phyloP scores from a whole-genome alignment of 2,797 vertebrate species.

The Tenualosa ilisha region DNA sequence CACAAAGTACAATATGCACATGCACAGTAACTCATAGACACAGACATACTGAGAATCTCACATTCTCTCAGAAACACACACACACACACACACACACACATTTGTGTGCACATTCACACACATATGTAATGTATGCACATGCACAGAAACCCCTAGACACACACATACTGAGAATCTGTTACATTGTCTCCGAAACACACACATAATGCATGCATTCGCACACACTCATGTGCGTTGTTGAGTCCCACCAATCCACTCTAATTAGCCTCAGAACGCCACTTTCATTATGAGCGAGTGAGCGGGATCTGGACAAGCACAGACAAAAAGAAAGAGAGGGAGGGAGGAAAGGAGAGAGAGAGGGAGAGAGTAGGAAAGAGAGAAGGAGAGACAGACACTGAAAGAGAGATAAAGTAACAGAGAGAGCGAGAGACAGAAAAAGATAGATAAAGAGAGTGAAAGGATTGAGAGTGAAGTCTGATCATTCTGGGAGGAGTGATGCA shows the following conservation, averaged over 20 bases:
- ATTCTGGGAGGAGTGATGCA: constrained; percentile 20
- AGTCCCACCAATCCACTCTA: not conserved
- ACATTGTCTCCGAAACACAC: not conserved
- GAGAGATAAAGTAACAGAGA: not conserved
- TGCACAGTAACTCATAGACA: too few species aligned
- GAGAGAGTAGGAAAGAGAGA: not conserved
- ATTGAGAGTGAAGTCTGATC: not conserved
- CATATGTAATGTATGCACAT: too few species aligned
- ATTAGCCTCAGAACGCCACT: not conserved
- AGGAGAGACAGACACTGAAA: not conserved
- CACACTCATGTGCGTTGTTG: not conserved
- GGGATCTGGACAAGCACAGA: not conserved
- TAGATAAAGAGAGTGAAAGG: not conserved
- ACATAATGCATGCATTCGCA: not conserved
- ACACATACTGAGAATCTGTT: not conserved
- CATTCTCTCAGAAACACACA: too few species aligned
- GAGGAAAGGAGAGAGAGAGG: not conserved
- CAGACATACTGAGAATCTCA: too few species aligned
- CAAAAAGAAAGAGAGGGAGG: not conserved
- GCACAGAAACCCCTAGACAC: not conserved
- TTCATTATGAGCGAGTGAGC: not conserved
- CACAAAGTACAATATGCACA: too few species aligned
- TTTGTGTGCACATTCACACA: too few species aligned
- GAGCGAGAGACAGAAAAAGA: not conserved
- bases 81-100: not conserved